Percentiles rank a stretch among this genome's conserved stretches.
Evolutionary conservation across 2,113 vertebrate species (phyloP).

Genomic region (Psilopsiagon aymara): DNA sequence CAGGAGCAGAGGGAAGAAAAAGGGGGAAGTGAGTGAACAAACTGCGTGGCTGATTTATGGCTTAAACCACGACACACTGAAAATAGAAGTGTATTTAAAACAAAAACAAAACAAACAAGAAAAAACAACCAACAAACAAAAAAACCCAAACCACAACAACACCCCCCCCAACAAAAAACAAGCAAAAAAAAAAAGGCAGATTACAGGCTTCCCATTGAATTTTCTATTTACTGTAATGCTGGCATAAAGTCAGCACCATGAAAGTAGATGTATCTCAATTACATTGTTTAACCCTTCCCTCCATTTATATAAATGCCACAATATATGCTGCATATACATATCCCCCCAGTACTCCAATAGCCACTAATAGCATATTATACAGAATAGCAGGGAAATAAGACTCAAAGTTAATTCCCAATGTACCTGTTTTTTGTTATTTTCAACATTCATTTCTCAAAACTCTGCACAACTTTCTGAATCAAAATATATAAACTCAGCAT

Average conservation of each 20-base stretch:
- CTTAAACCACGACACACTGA: too few species aligned
- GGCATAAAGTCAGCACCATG: not conserved
- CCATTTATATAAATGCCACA: not conserved
- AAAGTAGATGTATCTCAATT: not conserved
- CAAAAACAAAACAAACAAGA: not conserved
- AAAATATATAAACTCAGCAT: not conserved
- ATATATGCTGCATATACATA: not conserved
- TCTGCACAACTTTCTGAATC: not conserved
- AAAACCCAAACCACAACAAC: not conserved
- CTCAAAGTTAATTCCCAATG: not conserved
- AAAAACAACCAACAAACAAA: too few species aligned
- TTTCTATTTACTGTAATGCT: not conserved
- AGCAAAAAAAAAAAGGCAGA: not conserved
- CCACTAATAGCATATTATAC: not conserved
- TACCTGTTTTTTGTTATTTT: not conserved
- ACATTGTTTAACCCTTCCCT: not conserved
- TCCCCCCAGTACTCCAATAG: not conserved
- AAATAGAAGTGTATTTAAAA: not conserved
- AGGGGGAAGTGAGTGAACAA: too few species aligned
- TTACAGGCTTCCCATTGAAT: not conserved
- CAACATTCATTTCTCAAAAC: not conserved
- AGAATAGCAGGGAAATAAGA: not conserved
- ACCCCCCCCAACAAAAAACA: not conserved
- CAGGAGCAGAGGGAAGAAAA: too few species aligned
- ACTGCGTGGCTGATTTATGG: too few species aligned